phyloP scores from a whole-genome alignment of 1,140 invertebrate genomes.

The Aphelenchoides fujianensis region DNA sequence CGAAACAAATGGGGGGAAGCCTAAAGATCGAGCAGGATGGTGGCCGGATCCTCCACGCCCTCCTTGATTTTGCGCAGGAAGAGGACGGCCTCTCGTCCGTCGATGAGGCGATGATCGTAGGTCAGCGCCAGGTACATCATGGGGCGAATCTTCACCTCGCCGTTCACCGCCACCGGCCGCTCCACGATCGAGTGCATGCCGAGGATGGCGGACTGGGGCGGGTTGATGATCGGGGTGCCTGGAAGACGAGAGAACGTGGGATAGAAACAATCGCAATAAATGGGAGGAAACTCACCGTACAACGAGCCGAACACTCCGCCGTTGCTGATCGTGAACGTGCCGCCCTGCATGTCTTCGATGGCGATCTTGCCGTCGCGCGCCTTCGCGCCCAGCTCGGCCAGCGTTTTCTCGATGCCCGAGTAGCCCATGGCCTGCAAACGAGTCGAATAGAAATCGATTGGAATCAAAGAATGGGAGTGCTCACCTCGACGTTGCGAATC shows the following conservation, averaged over 20 bases:
- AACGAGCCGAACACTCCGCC: slow-evolving; percentile 97
- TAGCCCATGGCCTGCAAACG: slow-evolving; percentile 93
- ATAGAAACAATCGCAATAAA: no score
- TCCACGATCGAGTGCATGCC: slow-evolving; percentile 98
- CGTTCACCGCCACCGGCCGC: slow-evolving; percentile 86
- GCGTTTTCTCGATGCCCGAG: slow-evolving; percentile 87
- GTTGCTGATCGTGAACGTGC: slow-evolving; percentile 99
- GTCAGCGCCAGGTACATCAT: slow-evolving; percentile 99
- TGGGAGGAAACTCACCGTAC: no score
- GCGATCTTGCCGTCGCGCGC: slow-evolving; percentile 73
- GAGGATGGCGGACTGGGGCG: slow-evolving; percentile 96
- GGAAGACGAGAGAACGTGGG: no score
- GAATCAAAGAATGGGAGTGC: no score
- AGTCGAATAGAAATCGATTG: no score
- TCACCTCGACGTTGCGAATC: slow-evolving; percentile 87
- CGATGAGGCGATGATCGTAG: slow-evolving; percentile 96
- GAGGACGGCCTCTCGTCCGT: slow-evolving; percentile 94
- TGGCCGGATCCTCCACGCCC: slow-evolving; percentile 88
- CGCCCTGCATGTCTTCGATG: slow-evolving; percentile 98
- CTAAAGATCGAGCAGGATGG: slow-evolving; percentile 78
- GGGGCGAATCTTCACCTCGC: slow-evolving; percentile 90
- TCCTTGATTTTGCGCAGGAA: slow-evolving; percentile 94
- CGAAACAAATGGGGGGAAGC: no score
- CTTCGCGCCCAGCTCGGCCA: slow-evolving; percentile 85
- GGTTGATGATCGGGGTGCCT: slow-evolving; percentile 99